Conservation (phyloP, 2,113 vertebrate genomes). For the Plecotus auritus region DNA sequence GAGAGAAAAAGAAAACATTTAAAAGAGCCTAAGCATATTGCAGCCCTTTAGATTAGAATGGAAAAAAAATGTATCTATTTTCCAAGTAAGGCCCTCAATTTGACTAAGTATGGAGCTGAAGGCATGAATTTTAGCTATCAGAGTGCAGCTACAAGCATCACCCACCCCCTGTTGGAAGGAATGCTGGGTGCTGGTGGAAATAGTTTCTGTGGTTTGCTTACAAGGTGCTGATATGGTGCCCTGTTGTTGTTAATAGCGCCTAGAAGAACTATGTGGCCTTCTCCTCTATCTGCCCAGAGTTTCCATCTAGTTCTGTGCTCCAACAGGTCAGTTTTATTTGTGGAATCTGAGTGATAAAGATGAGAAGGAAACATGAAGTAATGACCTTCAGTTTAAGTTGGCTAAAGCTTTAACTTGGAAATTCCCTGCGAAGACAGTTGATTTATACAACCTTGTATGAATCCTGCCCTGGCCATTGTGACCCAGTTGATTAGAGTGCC, state of each 20-base stretch:
- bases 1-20: background rate
- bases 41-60: background rate
- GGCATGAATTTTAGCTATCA: background rate
- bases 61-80: background rate
- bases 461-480: background rate
- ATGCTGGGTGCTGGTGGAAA: background rate
- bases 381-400: background rate
- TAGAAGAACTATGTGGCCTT: background rate
- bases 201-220: background rate
- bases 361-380: slow-evolving; percentile 11
- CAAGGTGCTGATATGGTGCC: background rate
- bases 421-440: background rate
- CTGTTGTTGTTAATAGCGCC: background rate
- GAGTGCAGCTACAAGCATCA: background rate
- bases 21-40: background rate
- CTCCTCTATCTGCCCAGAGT: background rate
- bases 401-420: background rate
- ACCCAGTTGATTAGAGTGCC: background rate
- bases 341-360: background rate
- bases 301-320: background rate
- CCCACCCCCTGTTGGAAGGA: background rate
- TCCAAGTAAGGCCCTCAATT: background rate
- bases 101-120: background rate
- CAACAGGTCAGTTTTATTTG: background rate
- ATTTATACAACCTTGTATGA: background rate